phyloP scores from a whole-genome alignment of 2,888 invertebrate species.

The Tenthredo notha region DNA sequence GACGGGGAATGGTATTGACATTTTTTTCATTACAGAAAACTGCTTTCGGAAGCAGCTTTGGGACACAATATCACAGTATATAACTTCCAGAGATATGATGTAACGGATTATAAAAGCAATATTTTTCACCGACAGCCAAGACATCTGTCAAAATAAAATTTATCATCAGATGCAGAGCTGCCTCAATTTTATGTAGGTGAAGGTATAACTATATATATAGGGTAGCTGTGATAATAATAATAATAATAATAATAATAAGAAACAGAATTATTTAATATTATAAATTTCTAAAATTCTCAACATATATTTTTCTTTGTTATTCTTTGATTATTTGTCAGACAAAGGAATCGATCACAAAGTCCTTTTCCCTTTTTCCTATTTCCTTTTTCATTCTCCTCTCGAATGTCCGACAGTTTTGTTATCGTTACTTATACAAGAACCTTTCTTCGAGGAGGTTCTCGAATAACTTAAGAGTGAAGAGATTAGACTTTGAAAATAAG shows the following conservation, averaged over 20 bases:
- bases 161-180: not conserved
- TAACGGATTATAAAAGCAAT: constrained; percentile 40
- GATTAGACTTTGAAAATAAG: constrained; percentile 46
- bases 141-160: constrained; percentile 39
- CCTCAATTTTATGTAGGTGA: not conserved
- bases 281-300: not conserved
- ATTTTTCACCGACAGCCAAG: constrained; percentile 34
- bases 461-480: constrained; percentile 26
- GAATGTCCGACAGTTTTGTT: constrained; percentile 4
- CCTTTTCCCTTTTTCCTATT: not conserved
- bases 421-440: constrained; percentile 10
- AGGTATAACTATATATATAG: not conserved
- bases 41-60: constrained; percentile 38
- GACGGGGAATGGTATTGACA: constrained; percentile 44
- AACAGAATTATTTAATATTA: not conserved
- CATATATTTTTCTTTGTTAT: not conserved
- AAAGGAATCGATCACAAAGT: not conserved
- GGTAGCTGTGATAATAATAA: not conserved
- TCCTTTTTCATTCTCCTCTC: not conserved
- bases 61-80: constrained; percentile 36
- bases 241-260: not conserved
- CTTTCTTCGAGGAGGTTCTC: not conserved
- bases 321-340: not conserved
- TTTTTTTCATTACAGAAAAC: constrained; percentile 49
- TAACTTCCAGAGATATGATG: constrained; percentile 11